These are phyloP conservation scores for Neolamprologus kungweensis DNA, from an alignment of 2,113 vertebrate species.

Conservation along the genomic window DNA sequence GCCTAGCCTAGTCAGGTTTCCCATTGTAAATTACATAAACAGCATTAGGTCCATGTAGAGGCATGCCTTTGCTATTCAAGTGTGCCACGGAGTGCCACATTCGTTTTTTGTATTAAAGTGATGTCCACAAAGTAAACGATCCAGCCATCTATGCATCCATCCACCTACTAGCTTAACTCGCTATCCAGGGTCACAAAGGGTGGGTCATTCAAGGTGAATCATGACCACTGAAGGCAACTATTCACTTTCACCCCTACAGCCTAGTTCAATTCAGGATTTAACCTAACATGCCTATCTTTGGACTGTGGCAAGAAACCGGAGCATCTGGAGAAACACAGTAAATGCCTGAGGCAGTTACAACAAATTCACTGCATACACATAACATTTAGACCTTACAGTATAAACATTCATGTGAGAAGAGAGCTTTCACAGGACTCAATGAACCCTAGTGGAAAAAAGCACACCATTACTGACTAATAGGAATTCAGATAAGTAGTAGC, in stretches of 20 bases:
- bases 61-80: background rate
- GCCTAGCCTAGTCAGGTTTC: background rate
- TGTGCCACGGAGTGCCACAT: background rate
- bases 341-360: background rate
- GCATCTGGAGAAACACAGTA: background rate
- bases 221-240: background rate
- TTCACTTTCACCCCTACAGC: background rate
- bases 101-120: background rate
- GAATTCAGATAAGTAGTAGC: background rate
- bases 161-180: accelerated
- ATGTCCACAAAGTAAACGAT: background rate
- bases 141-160: background rate
- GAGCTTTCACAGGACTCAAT: background rate
- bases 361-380: background rate
- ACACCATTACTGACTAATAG: background rate
- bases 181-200: background rate
- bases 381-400: background rate
- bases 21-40: background rate
- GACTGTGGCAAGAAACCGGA: background rate
- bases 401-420: background rate
- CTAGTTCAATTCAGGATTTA: background rate
- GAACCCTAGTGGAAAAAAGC: background rate
- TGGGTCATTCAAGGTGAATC: background rate
- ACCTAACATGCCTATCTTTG: background rate
- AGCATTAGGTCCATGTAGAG: background rate